Evolutionary conservation across 2,113 vertebrate genomes (phyloP).

Genomic region (Mirounga angustirostris): DNA sequence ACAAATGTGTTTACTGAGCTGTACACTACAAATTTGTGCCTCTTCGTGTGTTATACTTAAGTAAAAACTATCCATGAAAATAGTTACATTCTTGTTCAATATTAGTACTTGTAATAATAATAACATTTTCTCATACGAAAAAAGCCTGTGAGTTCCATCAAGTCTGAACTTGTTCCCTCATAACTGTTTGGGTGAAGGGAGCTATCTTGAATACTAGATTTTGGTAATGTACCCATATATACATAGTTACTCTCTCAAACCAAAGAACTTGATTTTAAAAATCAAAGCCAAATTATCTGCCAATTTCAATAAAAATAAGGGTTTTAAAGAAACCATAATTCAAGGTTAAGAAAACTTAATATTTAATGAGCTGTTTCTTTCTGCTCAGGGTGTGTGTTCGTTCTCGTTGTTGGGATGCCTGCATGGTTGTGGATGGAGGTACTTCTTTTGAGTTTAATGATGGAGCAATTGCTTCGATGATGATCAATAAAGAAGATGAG

Average conservation of each 20-base stretch:
- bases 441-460: conserved; percentile 99
- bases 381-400: conserved; percentile 93
- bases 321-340: background rate
- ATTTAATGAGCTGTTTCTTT: conserved; percentile 15
- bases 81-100: background rate
- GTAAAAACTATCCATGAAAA: background rate
- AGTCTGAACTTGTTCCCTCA: background rate
- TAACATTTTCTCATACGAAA: background rate
- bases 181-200: background rate
- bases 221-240: background rate
- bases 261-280: conserved; percentile 34
- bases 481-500: conserved; percentile 92
- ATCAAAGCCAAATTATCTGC: background rate
- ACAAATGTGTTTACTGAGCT: background rate
- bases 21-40: background rate
- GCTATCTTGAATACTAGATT: background rate
- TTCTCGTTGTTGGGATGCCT: conserved; percentile 98
- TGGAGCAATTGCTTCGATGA: conserved; percentile 96
- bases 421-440: conserved; percentile 98
- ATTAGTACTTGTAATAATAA: background rate
- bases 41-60: background rate
- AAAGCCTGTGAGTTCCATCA: background rate
- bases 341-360: background rate
- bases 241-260: background rate
- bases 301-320: background rate